Percentiles rank a stretch among this genome's conserved stretches.
These are phyloP conservation scores for Drosophila putrida DNA, from an alignment of 2,888 invertebrate genomes.

Conservation along the genomic window DNA sequence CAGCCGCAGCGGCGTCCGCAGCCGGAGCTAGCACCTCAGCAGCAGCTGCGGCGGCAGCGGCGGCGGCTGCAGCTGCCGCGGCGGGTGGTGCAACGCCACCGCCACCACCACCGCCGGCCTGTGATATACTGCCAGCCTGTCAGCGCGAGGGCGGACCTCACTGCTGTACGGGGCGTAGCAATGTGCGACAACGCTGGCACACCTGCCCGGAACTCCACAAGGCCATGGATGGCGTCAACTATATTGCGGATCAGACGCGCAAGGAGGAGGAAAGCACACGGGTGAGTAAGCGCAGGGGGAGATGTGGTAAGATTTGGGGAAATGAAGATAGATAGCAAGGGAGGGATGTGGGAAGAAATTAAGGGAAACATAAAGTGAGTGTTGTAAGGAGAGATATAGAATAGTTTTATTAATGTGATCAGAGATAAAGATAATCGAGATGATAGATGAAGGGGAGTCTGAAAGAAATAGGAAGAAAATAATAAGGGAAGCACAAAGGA, in stretches of 20 bases:
- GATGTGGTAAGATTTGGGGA: too few species aligned
- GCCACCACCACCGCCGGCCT: slow-evolving; percentile 77
- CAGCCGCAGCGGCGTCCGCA: slow-evolving; percentile 51
- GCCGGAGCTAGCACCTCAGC: slow-evolving; percentile 47
- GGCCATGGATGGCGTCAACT: slow-evolving; percentile 96
- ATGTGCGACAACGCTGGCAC: slow-evolving; percentile 91
- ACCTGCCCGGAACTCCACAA: slow-evolving; percentile 96
- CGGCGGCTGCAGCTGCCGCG: slow-evolving; percentile 58
- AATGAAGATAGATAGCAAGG: too few species aligned
- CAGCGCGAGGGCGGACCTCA: slow-evolving; percentile 85
- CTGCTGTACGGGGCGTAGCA: slow-evolving; percentile 86
- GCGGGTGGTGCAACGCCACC: slow-evolving; percentile 73
- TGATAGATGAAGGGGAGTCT: too few species aligned
- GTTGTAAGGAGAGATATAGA: too few species aligned
- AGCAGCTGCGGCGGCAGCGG: slow-evolving; percentile 51
- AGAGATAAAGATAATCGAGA: too few species aligned
- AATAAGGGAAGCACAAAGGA: too few species aligned
- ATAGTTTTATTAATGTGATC: too few species aligned
- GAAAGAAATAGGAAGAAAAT: too few species aligned
- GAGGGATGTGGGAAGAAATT: background rate
- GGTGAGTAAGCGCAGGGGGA: too few species aligned
- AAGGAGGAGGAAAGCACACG: slow-evolving; percentile 96
- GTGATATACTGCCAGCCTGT: slow-evolving; percentile 78
- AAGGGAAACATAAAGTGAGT: too few species aligned
- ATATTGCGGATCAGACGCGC: slow-evolving; percentile 96